These are phyloP conservation scores for Oryzias curvinotus DNA, from an alignment of 2,113 vertebrate genomes.

Conservation along the genomic window DNA sequence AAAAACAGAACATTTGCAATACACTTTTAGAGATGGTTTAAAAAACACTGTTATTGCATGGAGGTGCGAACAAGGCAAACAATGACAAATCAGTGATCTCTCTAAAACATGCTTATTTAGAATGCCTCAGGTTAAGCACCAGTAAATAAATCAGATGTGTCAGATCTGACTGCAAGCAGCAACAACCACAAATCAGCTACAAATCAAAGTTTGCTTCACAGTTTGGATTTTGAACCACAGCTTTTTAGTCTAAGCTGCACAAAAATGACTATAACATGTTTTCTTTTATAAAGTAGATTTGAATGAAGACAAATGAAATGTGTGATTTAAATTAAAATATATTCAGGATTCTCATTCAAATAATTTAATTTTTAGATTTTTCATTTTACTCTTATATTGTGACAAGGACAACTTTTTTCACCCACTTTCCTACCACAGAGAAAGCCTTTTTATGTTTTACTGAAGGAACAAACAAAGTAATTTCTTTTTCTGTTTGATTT, in stretches of 20 bases:
- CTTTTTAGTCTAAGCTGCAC: too few relatives aligned
- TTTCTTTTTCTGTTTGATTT: too few relatives aligned
- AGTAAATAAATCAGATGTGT: slow-evolving; percentile 17
- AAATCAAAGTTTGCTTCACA: neutral
- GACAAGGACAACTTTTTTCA: too few relatives aligned
- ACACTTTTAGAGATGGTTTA: slow-evolving; percentile 27
- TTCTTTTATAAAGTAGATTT: too few relatives aligned
- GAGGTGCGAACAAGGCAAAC: slow-evolving; percentile 55
- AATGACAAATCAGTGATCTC: slow-evolving; percentile 47
- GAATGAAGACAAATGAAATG: too few relatives aligned
- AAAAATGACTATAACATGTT: too few relatives aligned
- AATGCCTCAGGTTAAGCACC: slow-evolving; percentile 4
- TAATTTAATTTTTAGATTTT: neutral
- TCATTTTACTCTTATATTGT: neutral
- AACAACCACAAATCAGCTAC: neutral
- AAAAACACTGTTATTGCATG: slow-evolving; percentile 39
- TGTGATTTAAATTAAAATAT: too few relatives aligned
- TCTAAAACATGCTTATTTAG: slow-evolving; percentile 35
- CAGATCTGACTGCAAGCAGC: neutral
- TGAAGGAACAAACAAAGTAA: too few relatives aligned
- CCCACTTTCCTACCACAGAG: too few relatives aligned
- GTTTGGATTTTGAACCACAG: too few relatives aligned
- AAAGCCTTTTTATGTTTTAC: too few relatives aligned
- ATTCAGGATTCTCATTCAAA: neutral
- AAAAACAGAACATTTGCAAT: slow-evolving; percentile 34